These are phyloP conservation scores for Amphipyra tragopoginis DNA, from an alignment of 2,888 invertebrate species.

Conservation along the genomic window DNA sequence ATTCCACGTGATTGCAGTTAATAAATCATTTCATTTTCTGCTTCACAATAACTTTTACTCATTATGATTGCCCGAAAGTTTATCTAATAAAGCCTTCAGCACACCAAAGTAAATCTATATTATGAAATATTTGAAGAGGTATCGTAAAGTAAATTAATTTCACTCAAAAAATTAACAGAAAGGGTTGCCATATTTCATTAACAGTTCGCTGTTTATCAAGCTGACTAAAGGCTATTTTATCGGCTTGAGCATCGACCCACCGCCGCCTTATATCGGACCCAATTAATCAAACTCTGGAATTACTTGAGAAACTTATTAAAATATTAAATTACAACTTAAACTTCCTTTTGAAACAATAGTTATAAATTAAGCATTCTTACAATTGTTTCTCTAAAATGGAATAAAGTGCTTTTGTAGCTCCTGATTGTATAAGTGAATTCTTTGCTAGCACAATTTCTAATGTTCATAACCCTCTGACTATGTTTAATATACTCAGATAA, in stretches of 20 bases:
- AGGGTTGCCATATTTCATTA: not conserved
- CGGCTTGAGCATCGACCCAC: conserved; percentile 21
- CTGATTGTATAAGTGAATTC: not conserved
- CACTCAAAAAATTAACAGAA: not conserved
- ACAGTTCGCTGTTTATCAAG: conserved; percentile 1
- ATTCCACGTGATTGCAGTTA: no score
- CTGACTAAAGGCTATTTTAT: conserved; percentile 14
- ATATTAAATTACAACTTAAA: conserved; percentile 49
- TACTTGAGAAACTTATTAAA: conserved; percentile 48
- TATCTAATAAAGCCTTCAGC: no score
- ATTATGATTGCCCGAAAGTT: no score
- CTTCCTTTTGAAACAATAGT: conserved; percentile 26
- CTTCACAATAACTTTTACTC: no score
- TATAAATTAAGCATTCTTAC: conserved; percentile 12
- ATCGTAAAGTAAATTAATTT: not conserved
- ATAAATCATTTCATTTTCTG: no score
- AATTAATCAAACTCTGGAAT: conserved; percentile 49
- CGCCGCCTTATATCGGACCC: conserved; percentile 27
- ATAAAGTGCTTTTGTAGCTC: not conserved
- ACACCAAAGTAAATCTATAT: not conserved
- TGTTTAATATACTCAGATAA: no score
- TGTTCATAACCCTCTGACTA: no score
- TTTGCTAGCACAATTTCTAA: no score
- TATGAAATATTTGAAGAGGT: not conserved
- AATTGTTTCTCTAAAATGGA: conserved; percentile 12